Evolutionary conservation across 2,888 invertebrate species (phyloP), one percentile per base, ranked within the genome.

Genomic region (Drosophila limbata): DNA sequence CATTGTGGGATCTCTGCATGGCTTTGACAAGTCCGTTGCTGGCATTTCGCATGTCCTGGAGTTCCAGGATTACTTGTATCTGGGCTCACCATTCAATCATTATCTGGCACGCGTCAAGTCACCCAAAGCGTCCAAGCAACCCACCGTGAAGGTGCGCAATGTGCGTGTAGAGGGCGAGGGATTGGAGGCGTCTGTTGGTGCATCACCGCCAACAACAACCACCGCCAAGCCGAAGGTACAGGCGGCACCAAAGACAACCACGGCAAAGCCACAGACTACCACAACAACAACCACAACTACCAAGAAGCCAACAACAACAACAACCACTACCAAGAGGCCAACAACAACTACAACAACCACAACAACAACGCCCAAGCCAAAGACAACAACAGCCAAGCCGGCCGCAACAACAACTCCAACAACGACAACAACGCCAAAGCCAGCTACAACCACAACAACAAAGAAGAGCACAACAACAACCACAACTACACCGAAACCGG

Each of bases 41-140:
- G 89, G 91, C 10, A 93, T 96, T 19, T 95, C 95, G 79, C 96
- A 96, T 83, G 95, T 95, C 3, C 93, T 95, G 69, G 94, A 96
- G 50, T 94, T 94, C 85, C 94, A 95, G 55, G 94, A 95, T 77
- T 93, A 94, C 79, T 91, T 96, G 13, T 95, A 95, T 86, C 91
- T 95, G 35, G 97, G 96, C 19, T 94, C 94, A 15, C 96, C 96
- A 0, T 94, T 94, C 76, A 95, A 95, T 85, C 93, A 94, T 61
- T 96, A 93, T 80, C 91, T 97, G 48, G 95, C 94, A 0, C 93
- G 95, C 59, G 94, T 96, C n/a, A 94, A 95, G 37, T 93, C 94
- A 10, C 93, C 93, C 3, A 91, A 90, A 77, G 80, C 80, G 10
- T 71, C 84, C 8, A 75, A 81, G n/a, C 89, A 87, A 42, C 85